Evolutionary conservation across 2,888 invertebrate species (phyloP).

Genomic region (Meganola albula): DNA sequence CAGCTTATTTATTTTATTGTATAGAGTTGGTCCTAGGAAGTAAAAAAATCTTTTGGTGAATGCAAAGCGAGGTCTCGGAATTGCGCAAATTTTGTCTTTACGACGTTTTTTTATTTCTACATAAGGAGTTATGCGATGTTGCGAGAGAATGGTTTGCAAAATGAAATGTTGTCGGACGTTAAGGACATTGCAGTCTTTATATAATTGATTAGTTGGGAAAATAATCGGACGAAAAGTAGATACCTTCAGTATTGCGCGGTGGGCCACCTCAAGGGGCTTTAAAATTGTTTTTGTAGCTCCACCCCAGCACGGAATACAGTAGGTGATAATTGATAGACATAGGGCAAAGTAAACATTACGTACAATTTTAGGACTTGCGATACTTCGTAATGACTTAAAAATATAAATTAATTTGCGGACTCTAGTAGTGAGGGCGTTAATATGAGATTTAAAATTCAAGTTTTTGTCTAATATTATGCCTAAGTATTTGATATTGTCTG

Average conservation of each 20-base stretch:
- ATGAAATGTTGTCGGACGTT: constrained; percentile 8
- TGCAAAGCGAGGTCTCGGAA: not conserved
- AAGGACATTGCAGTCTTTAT: not conserved
- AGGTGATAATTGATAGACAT: constrained; percentile 5
- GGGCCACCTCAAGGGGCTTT: too few relatives aligned
- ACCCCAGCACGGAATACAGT: constrained; percentile 7
- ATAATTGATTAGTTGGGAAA: constrained; percentile 2
- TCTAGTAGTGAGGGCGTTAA: not conserved
- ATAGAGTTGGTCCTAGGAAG: constrained; percentile 1
- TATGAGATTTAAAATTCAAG: constrained; percentile 1
- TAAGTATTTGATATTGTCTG: constrained; percentile 4
- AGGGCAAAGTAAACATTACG: too few relatives aligned
- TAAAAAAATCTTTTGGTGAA: constrained; percentile 1
- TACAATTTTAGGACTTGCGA: too few relatives aligned
- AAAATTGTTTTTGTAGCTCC: too few relatives aligned
- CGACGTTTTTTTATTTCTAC: not conserved
- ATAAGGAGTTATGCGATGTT: not conserved
- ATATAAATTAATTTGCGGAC: constrained; percentile 6
- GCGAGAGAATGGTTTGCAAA: not conserved
- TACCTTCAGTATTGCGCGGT: too few relatives aligned
- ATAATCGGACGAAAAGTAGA: not conserved
- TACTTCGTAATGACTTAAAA: constrained; percentile 4
- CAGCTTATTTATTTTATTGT: constrained; percentile 2
- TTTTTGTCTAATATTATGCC: constrained; percentile 4
- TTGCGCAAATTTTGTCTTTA: not conserved